A percentile compares a stretch with the other conserved stretches of the same genome.
These are phyloP conservation scores for Drosophila arizonae DNA, from an alignment of 1,140 invertebrate genomes.

Conservation along the genomic window DNA sequence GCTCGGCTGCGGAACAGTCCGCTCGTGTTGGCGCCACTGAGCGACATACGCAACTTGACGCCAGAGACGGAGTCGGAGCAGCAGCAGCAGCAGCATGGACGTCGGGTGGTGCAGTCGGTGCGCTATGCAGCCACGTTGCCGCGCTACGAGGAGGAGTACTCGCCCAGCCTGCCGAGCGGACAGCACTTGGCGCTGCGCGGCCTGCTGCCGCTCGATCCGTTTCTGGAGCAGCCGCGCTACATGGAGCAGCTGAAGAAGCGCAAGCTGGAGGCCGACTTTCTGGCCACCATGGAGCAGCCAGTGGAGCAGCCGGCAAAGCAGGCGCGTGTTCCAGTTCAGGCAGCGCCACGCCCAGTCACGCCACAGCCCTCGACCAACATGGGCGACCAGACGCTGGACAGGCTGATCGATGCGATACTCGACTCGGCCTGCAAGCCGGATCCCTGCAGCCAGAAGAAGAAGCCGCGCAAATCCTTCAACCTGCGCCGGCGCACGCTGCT, in stretches of 20 bases:
- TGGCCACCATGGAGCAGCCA: slow-evolving; percentile 50
- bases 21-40: slow-evolving; percentile 66
- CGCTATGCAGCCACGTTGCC: slow-evolving; percentile 72
- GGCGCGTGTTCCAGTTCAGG: not conserved
- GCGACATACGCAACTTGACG: slow-evolving; percentile 74
- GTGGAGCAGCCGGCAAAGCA: not conserved
- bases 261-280: slow-evolving; percentile 64
- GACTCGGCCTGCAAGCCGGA: slow-evolving; percentile 78
- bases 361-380: slow-evolving; percentile 67
- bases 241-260: slow-evolving; percentile 62
- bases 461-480: slow-evolving; percentile 70
- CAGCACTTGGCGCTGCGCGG: slow-evolving; percentile 72
- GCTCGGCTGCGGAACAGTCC: slow-evolving; percentile 65
- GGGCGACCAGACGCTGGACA: slow-evolving; percentile 78
- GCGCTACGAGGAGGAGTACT: slow-evolving; percentile 72
- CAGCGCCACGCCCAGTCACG: slow-evolving; percentile 23
- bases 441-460: slow-evolving; percentile 66
- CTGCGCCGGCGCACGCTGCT: slow-evolving; percentile 70
- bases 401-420: slow-evolving; percentile 78
- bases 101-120: slow-evolving; percentile 52
- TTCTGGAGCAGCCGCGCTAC: slow-evolving; percentile 71
- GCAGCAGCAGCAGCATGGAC: not conserved
- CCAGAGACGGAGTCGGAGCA: slow-evolving; percentile 41
- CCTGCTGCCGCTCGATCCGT: slow-evolving; percentile 66
- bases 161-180: slow-evolving; percentile 66